Evolutionary conservation across 2,888 invertebrate species (phyloP).

Genomic region (Andrena haemorrhoa): DNA sequence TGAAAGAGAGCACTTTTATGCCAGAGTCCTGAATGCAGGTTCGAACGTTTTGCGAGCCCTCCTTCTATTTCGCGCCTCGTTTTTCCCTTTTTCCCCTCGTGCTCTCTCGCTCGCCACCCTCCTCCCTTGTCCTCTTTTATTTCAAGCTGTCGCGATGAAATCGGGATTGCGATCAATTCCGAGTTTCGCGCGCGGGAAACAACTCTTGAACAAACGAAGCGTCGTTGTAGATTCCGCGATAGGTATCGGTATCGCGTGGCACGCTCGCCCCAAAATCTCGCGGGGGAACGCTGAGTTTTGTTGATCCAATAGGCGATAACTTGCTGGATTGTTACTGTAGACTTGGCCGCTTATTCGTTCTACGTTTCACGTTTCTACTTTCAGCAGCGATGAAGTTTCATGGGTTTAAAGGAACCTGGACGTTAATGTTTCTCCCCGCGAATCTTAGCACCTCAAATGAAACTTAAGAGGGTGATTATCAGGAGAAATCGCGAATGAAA

Average conservation of each 20-base stretch:
- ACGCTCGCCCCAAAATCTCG: neutral
- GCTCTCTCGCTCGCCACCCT: neutral
- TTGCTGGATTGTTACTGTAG: neutral
- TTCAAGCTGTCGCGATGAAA: constrained; percentile 20
- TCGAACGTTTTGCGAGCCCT: constrained; percentile 35
- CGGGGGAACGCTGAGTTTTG: constrained; percentile 2
- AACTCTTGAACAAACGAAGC: constrained; percentile 21
- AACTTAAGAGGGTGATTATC: constrained; percentile 20
- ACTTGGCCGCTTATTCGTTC: neutral
- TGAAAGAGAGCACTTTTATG: constrained; percentile 49
- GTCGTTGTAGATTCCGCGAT: constrained; percentile 12
- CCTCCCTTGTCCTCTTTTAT: neutral
- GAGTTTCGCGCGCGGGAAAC: neutral
- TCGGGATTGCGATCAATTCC: constrained; percentile 14
- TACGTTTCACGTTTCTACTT: constrained; percentile 18
- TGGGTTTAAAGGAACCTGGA: constrained; percentile 29
- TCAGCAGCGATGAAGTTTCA: neutral
- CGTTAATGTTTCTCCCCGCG: constrained; percentile 3
- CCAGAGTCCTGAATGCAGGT: constrained; percentile 39
- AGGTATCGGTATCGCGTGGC: neutral
- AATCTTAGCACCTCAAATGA: too few species aligned
- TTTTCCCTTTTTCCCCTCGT: neutral
- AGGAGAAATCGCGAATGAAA: neutral
- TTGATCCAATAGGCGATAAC: constrained; percentile 6
- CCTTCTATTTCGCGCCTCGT: constrained; percentile 15